Percentiles rank a stretch among this genome's conserved stretches.
Evolutionary conservation across 2,113 vertebrate species (phyloP).

Genomic region (Muntiacus reevesi): DNA sequence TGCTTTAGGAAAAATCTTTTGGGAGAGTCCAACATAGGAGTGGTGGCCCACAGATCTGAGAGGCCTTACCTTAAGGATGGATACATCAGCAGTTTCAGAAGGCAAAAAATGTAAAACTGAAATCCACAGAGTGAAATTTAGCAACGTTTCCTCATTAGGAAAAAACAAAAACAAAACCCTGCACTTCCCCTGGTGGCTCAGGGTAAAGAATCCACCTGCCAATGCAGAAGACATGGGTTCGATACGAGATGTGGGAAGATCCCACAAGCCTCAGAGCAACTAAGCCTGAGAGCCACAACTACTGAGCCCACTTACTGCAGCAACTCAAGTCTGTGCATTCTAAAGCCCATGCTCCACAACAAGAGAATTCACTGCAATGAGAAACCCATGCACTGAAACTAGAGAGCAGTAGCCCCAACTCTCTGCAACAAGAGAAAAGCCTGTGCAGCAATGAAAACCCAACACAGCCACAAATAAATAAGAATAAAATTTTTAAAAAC

Average conservation of each 20-base stretch:
- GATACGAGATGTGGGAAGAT: background rate
- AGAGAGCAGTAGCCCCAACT: background rate
- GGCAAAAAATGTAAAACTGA: background rate
- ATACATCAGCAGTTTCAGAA: background rate
- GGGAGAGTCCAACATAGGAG: background rate
- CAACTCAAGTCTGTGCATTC: background rate
- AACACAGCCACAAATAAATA: background rate
- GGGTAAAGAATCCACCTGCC: background rate
- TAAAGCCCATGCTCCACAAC: background rate
- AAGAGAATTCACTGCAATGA: background rate
- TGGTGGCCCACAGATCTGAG: background rate
- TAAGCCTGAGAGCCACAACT: background rate
- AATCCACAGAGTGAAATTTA: background rate
- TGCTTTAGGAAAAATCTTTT: background rate
- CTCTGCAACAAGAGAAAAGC: background rate
- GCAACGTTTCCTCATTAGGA: background rate
- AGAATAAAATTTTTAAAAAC: background rate
- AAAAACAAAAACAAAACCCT: background rate
- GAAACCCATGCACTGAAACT: background rate
- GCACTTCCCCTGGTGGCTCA: background rate
- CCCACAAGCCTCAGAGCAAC: background rate
- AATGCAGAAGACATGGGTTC: background rate
- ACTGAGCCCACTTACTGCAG: background rate
- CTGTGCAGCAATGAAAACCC: background rate
- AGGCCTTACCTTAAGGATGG: background rate